Conservation (phyloP, 2,113 vertebrate genomes). For the Sceloporus tristichus region DNA sequence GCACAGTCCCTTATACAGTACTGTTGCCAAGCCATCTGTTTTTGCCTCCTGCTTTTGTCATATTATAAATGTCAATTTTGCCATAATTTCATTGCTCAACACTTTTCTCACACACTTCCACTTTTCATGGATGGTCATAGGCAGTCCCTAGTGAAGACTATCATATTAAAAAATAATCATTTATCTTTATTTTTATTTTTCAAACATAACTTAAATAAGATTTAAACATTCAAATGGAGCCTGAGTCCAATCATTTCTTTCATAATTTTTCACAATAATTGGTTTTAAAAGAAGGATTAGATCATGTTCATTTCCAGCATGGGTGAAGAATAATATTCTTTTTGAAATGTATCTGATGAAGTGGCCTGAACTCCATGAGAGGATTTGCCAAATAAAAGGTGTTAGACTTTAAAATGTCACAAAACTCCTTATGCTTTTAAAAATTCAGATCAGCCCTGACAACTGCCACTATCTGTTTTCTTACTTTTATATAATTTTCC, state of each 20-base stretch:
- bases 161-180: background rate
- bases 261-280: background rate
- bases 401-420: no score
- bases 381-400: no score
- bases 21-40: background rate
- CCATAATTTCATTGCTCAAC: background rate
- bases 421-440: background rate
- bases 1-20: background rate
- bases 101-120: background rate
- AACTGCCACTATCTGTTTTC: background rate
- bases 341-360: no score
- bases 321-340: background rate
- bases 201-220: background rate
- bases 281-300: background rate
- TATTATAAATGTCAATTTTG: background rate
- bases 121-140: no score
- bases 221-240: background rate
- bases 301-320: background rate
- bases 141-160: background rate
- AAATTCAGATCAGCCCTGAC: background rate
- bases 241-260: background rate
- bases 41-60: background rate
- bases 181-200: background rate
- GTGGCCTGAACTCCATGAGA: no score
- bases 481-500: background rate